Evolutionary conservation across 2,113 vertebrate genomes (phyloP).

Genomic region (Aegithalos caudatus): DNA sequence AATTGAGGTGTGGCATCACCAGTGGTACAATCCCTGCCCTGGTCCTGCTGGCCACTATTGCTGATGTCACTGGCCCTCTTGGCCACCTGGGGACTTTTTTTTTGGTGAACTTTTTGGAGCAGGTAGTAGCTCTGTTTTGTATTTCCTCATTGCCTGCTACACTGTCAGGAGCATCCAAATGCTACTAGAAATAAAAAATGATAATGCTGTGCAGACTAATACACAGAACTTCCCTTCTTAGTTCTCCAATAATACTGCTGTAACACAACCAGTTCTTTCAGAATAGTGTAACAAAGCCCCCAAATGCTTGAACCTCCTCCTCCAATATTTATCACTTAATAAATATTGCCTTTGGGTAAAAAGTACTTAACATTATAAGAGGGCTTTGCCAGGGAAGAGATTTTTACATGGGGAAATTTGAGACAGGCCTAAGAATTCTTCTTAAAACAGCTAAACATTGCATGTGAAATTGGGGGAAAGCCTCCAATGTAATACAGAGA

Average conservation of each 20-base stretch:
- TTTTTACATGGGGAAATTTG: not conserved
- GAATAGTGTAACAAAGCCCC: not conserved
- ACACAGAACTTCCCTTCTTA: not conserved
- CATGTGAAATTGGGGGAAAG: not conserved
- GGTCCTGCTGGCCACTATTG: not conserved
- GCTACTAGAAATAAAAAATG: not conserved
- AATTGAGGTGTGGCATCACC: accelerated
- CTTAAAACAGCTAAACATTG: not conserved
- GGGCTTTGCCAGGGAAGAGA: not conserved
- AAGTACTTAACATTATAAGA: not conserved
- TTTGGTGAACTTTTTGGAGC: not conserved
- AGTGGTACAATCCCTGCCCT: accelerated
- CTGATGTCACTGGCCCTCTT: not conserved
- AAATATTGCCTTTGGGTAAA: not conserved
- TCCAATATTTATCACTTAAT: not conserved
- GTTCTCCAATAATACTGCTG: not conserved
- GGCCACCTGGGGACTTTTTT: not conserved
- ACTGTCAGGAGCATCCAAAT: not conserved
- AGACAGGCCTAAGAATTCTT: not conserved
- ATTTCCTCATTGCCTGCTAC: not conserved
- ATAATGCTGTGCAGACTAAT: not conserved
- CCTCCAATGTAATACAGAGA: not conserved
- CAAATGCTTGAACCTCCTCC: not conserved
- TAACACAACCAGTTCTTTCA: not conserved
- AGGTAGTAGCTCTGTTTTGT: not conserved